Evolutionary conservation across 2,888 invertebrate species (phyloP).

Genomic region (Lampropteryx suffumata): DNA sequence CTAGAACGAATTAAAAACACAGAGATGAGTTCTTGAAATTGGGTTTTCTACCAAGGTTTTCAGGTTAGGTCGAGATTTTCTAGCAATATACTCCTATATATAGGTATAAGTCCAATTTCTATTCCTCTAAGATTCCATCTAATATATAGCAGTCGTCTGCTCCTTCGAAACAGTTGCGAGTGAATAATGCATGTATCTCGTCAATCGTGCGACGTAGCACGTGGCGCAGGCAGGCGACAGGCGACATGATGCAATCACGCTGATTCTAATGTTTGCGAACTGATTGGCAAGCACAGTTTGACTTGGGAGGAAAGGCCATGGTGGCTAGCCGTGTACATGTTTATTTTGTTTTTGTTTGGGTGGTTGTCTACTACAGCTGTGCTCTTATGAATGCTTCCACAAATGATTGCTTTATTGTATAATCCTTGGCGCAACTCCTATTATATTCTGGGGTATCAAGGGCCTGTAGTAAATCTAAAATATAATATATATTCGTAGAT

Average conservation of each 20-base stretch:
- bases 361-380: no score
- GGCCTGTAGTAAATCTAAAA: neutral
- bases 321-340: no score
- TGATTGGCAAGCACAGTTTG: constrained; percentile 1
- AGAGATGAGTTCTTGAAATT: neutral
- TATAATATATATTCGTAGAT: neutral
- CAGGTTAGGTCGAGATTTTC: no score
- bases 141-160: neutral
- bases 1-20: neutral
- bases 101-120: no score
- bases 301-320: no score
- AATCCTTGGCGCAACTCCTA: no score
- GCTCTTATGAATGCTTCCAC: no score
- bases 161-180: constrained; percentile 1
- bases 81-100: no score
- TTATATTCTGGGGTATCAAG: no score
- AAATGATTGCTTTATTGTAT: no score
- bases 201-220: neutral
- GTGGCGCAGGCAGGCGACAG: neutral
- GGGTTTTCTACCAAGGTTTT: no score
- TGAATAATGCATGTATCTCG: constrained; percentile 12
- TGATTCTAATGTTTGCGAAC: neutral
- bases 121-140: neutral
- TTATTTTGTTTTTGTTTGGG: no score
- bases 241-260: neutral